phyloP scores from a whole-genome alignment of 2,888 invertebrate species.

The Laspeyria flexula region DNA sequence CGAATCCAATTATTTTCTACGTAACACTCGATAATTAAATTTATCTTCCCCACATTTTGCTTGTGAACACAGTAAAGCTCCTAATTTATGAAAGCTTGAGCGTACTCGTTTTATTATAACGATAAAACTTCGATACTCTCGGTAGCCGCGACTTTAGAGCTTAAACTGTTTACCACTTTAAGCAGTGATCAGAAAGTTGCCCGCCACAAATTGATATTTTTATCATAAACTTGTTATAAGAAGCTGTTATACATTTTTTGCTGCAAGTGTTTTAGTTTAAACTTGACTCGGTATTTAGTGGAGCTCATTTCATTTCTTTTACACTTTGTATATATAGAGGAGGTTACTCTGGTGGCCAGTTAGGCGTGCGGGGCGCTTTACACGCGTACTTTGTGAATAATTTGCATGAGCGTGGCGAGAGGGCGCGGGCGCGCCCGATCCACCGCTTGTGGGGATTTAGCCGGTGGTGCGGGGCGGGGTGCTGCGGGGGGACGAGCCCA shows the following conservation, averaged over 20 bases:
- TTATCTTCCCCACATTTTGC: constrained; percentile 4
- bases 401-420: constrained; percentile 61
- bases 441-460: constrained; percentile 41
- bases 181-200: constrained; percentile 27
- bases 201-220: constrained; percentile 26
- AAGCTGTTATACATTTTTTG: constrained; percentile 33
- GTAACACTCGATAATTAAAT: constrained; percentile 28
- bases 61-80: constrained; percentile 5
- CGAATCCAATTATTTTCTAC: constrained; percentile 37
- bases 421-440: constrained; percentile 34
- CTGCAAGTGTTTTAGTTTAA: constrained; percentile 9
- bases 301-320: constrained; percentile 49
- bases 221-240: constrained; percentile 15
- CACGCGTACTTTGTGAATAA: constrained; percentile 73
- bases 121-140: constrained; percentile 24
- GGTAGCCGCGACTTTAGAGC: constrained; percentile 11
- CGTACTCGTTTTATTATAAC: constrained; percentile 27
- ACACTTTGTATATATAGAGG: constrained; percentile 54
- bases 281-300: constrained; percentile 31
- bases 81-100: constrained; percentile 17
- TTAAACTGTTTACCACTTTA: constrained; percentile 30
- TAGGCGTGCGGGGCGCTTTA: constrained; percentile 61
- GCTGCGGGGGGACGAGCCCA: constrained; percentile 35
- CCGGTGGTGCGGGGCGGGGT: constrained; percentile 30
- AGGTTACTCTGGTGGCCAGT: constrained; percentile 61